phyloP scores from a whole-genome alignment of 1,140 invertebrate genomes.

The Aphaenogaster rudis region DNA sequence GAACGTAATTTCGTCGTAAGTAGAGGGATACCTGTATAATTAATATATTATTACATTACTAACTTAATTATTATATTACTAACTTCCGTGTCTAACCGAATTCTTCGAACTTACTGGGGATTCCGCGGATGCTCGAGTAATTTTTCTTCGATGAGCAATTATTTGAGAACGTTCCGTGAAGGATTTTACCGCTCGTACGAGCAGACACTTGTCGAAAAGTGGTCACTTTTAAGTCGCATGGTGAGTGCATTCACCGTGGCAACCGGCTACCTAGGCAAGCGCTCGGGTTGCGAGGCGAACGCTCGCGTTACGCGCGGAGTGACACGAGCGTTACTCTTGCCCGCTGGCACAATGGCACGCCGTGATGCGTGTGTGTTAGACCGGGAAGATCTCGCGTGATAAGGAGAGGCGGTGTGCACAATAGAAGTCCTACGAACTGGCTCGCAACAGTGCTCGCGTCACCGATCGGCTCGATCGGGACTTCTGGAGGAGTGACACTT shows the following conservation, averaged over 20 bases:
- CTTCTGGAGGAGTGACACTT: slow-evolving; percentile 3
- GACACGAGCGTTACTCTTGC: slow-evolving; percentile 47
- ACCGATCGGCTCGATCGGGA: slow-evolving; percentile 14
- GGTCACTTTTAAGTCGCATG: neutral
- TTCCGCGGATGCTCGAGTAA: neutral
- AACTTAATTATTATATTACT: neutral
- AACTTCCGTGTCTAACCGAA: neutral
- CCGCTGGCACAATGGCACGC: slow-evolving; percentile 30
- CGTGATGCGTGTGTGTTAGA: slow-evolving; percentile 27
- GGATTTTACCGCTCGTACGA: neutral
- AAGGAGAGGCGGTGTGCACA: slow-evolving; percentile 15
- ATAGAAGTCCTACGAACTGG: slow-evolving; percentile 29
- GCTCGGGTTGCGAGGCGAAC: slow-evolving; percentile 37
- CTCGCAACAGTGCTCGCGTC: slow-evolving; percentile 6
- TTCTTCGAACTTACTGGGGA: neutral
- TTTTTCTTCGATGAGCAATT: neutral
- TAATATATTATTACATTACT: too few species aligned
- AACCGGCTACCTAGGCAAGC: slow-evolving; percentile 15
- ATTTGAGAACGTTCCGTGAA: neutral
- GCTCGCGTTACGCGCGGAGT: slow-evolving; percentile 58
- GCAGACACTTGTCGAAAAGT: neutral
- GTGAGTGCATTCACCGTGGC: neutral
- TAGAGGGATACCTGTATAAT: too few species aligned
- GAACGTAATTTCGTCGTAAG: too few species aligned
- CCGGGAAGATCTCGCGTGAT: slow-evolving; percentile 54